Evolutionary conservation across 2,113 vertebrate genomes (phyloP).

Genomic region (Hassar affinis): DNA sequence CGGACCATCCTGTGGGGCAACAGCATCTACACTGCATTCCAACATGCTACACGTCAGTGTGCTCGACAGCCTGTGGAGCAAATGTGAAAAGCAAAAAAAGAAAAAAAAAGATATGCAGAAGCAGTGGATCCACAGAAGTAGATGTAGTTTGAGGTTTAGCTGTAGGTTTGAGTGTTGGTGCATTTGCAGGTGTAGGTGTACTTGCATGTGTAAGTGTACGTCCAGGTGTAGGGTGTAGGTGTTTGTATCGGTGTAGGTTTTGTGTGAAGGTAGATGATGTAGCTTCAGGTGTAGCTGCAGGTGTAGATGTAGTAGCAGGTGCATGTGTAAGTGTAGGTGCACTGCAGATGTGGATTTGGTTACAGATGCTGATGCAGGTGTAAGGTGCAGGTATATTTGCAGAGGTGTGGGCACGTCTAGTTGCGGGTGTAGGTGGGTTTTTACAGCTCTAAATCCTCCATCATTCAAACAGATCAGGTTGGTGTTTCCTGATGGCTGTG

Average conservation of each 20-base stretch:
- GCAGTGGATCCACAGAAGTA: background rate
- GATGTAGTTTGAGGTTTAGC: background rate
- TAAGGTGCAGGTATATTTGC: background rate
- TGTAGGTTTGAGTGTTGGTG: background rate
- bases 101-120: background rate
- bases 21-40: background rate
- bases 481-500: background rate
- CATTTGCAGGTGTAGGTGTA: background rate
- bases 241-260: background rate
- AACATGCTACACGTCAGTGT: background rate
- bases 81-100: background rate
- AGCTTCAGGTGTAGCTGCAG: background rate
- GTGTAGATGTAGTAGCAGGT: background rate
- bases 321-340: background rate
- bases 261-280: background rate
- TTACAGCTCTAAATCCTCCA: slow-evolving; percentile 30
- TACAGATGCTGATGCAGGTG: background rate
- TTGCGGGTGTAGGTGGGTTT: slow-evolving; percentile 27
- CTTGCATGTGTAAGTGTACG: background rate
- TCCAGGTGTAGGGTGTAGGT: background rate
- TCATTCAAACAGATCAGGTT: background rate
- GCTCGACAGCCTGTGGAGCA: slow-evolving; percentile 7
- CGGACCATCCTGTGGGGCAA: background rate
- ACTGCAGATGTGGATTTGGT: background rate
- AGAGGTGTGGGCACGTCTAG: background rate